phyloP scores from a whole-genome alignment of 2,888 invertebrate species.

The Eupithecia dodoneata region DNA sequence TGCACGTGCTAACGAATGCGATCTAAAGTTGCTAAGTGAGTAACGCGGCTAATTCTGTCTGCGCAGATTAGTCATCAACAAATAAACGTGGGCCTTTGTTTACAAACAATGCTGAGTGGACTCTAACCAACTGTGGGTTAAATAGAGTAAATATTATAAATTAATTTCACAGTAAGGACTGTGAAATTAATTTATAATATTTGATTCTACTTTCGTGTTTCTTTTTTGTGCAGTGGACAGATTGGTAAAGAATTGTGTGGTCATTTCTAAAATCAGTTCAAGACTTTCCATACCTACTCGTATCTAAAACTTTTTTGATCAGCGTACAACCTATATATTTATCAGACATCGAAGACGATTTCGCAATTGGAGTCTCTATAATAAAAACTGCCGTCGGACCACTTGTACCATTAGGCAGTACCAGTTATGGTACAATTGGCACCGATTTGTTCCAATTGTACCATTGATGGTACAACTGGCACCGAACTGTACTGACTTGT shows the following conservation, averaged over 20 bases:
- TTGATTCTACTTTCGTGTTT: neutral
- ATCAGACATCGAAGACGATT: neutral
- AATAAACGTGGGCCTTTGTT: slow-evolving; percentile 50
- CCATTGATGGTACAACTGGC: too few species aligned
- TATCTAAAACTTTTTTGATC: neutral
- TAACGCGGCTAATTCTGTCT: slow-evolving; percentile 52
- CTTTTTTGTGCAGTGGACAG: neutral
- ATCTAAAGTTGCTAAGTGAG: slow-evolving; percentile 44
- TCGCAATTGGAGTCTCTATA: neutral
- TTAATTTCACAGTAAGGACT: too few species aligned
- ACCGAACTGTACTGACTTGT: too few species aligned
- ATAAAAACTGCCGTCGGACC: neutral
- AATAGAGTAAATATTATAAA: too few species aligned
- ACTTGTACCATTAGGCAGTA: too few species aligned
- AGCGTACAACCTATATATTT: neutral
- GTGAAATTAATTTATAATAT: neutral
- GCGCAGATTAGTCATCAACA: slow-evolving; percentile 50
- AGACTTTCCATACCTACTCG: neutral
- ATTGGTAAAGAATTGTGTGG: neutral
- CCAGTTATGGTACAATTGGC: too few species aligned
- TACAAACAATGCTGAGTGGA: slow-evolving; percentile 50
- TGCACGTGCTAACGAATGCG: slow-evolving; percentile 21
- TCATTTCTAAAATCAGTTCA: neutral
- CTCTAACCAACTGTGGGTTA: slow-evolving; percentile 27
- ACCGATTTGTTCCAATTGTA: too few species aligned